phyloP scores from a whole-genome alignment of 2,113 vertebrate species.

The Syngnathoides biaculeatus region DNA sequence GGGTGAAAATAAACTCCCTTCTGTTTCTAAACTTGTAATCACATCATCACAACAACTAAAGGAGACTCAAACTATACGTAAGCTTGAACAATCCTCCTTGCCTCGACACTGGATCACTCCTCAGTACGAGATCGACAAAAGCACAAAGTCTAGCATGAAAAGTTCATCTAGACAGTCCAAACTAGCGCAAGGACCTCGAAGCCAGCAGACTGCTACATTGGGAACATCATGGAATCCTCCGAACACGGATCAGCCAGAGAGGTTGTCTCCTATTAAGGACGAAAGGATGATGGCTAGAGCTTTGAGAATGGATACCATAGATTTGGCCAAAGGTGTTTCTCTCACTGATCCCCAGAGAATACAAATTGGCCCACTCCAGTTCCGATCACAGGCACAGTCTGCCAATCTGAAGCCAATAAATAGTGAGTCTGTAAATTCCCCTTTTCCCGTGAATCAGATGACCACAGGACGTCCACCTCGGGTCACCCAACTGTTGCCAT shows the following conservation, averaged over 20 bases:
- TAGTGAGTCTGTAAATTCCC: conserved; percentile 15
- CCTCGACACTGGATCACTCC: conserved; percentile 56
- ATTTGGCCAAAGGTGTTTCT: conserved; percentile 66
- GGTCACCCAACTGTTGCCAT: conserved; percentile 25
- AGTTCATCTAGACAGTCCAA: conserved; percentile 16
- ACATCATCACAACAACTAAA: neutral
- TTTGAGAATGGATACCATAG: conserved; percentile 50
- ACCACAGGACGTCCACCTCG: conserved; percentile 15
- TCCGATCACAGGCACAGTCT: neutral
- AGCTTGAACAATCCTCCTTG: conserved; percentile 19
- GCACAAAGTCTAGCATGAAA: neutral
- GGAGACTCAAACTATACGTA: neutral
- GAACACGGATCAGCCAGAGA: conserved; percentile 7
- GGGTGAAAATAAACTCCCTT: neutral
- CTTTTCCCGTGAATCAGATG: conserved; percentile 34
- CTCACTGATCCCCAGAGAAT: conserved; percentile 23
- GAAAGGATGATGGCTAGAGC: conserved; percentile 13
- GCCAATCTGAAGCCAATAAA: conserved; percentile 27
- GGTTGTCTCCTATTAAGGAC: neutral
- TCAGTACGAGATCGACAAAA: conserved; percentile 49
- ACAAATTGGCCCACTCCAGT: neutral
- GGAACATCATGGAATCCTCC: neutral
- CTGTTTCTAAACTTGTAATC: neutral
- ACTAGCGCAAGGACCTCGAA: conserved; percentile 9
- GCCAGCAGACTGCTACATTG: conserved; percentile 5